Base-by-base conservation (phyloP, 2,888 invertebrate species). In the Ethmia dodecea region DNA sequence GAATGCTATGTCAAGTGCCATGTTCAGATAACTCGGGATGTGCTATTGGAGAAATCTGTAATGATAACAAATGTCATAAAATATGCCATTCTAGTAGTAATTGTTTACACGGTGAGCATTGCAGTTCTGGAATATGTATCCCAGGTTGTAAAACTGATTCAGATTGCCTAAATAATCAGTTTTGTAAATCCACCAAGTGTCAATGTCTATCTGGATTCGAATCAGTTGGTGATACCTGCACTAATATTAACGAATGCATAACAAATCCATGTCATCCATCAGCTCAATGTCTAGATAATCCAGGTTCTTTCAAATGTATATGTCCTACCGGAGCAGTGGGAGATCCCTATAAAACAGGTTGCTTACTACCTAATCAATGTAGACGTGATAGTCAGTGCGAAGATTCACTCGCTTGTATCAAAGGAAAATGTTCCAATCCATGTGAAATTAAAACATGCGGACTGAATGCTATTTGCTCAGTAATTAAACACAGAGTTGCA, bases 31-130 rank as follows among this genome's bases (percentile, higher is more conserved):
- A 90, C 42, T 86, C 87, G 1, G 87, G 89, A 13, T 96, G 96
- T 63, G 96, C 95, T 0, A 89, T 92, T 26, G 96, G 96, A 9
- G 96, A 96, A 77, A 89, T 93, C 41, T 96, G 96, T 59, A 89
- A 89, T 40, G 91, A 93, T 51, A 92, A 89, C 46, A 88, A 92
- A 45, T 96, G 96, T 57, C 89, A 92, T 12, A 96, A 95, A 83
- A 90, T 96, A 20, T 96, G 96, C 65, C 95, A 95, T 61, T 92
- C 93, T 6, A 95, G 95, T 64, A 94, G 93, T 58, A 97, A 96
- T 61, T 97, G 97, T 57, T 86, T 96, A 52, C 93, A 94, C 2
- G 96, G 96, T 31, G 96, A 97, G 81, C 91, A 96, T 38, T 96
- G 97, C 53, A 90, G 90, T 45, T 90, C 91, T 42, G 95, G 96